Evolutionary conservation across 2,113 vertebrate genomes (phyloP), one percentile per base, ranked within the genome.

Genomic region (Plestiodon gilberti): DNA sequence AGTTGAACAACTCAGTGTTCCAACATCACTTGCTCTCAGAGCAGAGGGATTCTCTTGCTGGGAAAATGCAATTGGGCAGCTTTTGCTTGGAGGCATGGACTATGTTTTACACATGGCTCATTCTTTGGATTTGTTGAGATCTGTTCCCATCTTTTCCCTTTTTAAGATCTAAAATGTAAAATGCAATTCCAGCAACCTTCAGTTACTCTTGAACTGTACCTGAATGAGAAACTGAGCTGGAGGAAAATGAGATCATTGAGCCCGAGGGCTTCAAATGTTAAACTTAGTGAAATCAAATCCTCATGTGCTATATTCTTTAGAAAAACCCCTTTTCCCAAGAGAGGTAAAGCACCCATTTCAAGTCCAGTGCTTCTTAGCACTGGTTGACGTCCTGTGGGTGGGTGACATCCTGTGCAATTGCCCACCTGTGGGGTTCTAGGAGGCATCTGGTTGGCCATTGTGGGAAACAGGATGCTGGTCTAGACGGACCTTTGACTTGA

Each of bases 1-100:
- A 74, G 82, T 89, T 30, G 22, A 71, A 92, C 89, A 94, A 83
- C 87, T 0, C 0, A 2, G 15, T 84, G 87, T 59, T 83, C 43
- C 81, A 76, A 38, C 2, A 6, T n/a, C 83, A 73, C 83, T 77
- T 88, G 59, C 62, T 88, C 62, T 89, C 78, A 81, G 52, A 92
- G 89, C 18, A 48, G 76, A 89, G 78, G 90, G 25, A 43, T 13
- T 43, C 2, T 83, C 4, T 61, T 43, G 8, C 22, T 87, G 67
- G 74, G 71, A 73, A 10, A 52, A 40, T n/a, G 20, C 35, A 17
- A 17, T 30, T 59, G 38, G 38, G 25, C 79, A 80, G 88, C 77
- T 84, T 25, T 57, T 35, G 1, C 25, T 81, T 17, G 17, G 55
- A 86, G n/a, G 28, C 8, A 8, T 48, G 43, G 43, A 48, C 17